Evolutionary conservation across 1,140 invertebrate species (phyloP).

Genomic region (Neuroterus valhalla): DNA sequence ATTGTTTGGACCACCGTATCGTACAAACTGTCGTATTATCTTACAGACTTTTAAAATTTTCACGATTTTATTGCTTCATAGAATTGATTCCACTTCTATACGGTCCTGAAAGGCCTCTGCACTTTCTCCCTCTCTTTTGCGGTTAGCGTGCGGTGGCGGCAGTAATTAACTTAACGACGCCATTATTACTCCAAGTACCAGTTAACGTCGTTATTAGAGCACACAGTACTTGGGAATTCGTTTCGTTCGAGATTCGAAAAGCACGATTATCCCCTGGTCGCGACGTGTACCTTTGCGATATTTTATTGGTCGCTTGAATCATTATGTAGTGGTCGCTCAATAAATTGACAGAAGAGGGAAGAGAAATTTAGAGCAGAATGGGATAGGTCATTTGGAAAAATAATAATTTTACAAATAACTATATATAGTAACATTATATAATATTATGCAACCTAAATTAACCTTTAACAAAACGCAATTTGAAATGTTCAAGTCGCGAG

Average conservation of each 20-base stretch:
- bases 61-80: conserved; percentile 29
- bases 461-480: no score
- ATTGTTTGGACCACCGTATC: no score
- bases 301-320: conserved; percentile 22
- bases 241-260: conserved; percentile 8
- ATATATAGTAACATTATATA: not conserved
- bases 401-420: not conserved
- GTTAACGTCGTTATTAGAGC: conserved; percentile 42
- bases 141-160: conserved; percentile 41
- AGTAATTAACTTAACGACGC: conserved; percentile 59
- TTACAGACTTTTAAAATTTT: not conserved
- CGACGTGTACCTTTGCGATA: not conserved
- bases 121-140: conserved; percentile 53
- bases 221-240: conserved; percentile 17
- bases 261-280: not conserved
- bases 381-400: not conserved
- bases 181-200: conserved; percentile 46
- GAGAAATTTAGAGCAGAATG: not conserved
- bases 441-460: no score
- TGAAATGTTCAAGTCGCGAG: no score
- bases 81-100: conserved; percentile 32
- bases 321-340: not conserved
- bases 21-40: not conserved
- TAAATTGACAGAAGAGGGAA: not conserved
- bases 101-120: conserved; percentile 41